Conservation (phyloP, 2,888 invertebrate genomes). For the Dermolepida albohirtum region DNA sequence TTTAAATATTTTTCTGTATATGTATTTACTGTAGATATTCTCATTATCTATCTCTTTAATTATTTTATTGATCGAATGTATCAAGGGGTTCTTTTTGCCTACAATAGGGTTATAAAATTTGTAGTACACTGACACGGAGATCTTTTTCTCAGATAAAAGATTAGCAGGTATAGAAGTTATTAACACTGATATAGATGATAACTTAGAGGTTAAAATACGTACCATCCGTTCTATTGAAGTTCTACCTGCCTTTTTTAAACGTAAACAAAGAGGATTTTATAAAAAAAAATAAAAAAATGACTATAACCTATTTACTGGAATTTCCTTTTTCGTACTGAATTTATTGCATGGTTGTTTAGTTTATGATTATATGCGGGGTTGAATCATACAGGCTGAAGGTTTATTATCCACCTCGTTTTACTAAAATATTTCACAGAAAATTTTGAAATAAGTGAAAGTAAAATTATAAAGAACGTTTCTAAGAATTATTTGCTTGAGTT, state of each 20-base stretch:
- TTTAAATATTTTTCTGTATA: conserved; percentile 9
- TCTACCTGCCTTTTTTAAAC: conserved; percentile 27
- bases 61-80: conserved; percentile 29
- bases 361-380: too few relatives aligned
- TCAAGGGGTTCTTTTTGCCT: conserved; percentile 4
- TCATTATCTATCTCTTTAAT: conserved; percentile 11
- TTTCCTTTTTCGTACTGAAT: conserved; percentile 1
- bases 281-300: conserved; percentile 2
- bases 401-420: too few relatives aligned
- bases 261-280: not conserved
- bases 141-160: conserved; percentile 31
- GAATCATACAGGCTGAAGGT: too few relatives aligned
- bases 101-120: not conserved
- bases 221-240: conserved; percentile 4
- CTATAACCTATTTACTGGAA: not conserved
- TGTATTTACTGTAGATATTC: not conserved
- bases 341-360: too few relatives aligned
- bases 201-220: conserved; percentile 19
- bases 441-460: too few relatives aligned
- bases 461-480: too few relatives aligned
- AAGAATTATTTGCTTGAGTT: too few relatives aligned
- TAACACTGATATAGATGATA: conserved; percentile 28
- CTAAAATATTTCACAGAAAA: too few relatives aligned
- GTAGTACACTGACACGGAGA: conserved; percentile 15
- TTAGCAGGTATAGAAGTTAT: conserved; percentile 32